Evolutionary conservation across 2,113 vertebrate genomes (phyloP).

Genomic region (Odontophorus gujanensis): DNA sequence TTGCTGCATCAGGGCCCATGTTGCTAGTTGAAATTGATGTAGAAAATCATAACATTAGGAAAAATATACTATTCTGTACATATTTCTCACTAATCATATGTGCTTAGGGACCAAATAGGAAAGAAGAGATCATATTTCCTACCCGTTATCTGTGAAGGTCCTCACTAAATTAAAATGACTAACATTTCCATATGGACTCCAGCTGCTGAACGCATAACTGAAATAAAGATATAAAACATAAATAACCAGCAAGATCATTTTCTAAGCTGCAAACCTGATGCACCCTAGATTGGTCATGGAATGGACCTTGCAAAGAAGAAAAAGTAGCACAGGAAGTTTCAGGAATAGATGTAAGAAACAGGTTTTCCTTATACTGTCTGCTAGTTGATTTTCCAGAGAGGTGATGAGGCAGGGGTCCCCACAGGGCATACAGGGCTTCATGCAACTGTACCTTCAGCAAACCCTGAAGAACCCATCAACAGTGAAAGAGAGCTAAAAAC

Average conservation of each 20-base stretch:
- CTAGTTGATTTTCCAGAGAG: constrained; percentile 60
- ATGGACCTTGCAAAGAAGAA: constrained; percentile 25
- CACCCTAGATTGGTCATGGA: constrained; percentile 19
- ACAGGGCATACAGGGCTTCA: neutral
- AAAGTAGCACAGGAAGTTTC: constrained; percentile 38
- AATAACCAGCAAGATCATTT: constrained; percentile 53
- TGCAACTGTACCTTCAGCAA: neutral
- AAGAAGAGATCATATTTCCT: neutral
- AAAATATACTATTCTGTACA: neutral
- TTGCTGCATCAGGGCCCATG: neutral
- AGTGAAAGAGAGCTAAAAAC: neutral
- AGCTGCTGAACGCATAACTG: constrained; percentile 66
- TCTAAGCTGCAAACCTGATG: constrained; percentile 52
- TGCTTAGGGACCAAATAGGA: neutral
- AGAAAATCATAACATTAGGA: neutral
- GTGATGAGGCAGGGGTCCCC: neutral
- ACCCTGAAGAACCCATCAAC: neutral
- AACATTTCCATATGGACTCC: constrained; percentile 60
- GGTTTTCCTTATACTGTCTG: constrained; percentile 8
- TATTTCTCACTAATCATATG: neutral
- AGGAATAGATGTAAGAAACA: constrained; percentile 63
- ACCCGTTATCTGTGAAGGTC: constrained; percentile 58
- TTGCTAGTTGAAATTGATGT: neutral
- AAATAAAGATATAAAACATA: constrained; percentile 55
- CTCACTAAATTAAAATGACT: constrained; percentile 26